Evolutionary conservation across 2,113 vertebrate species (phyloP), one percentile per base, ranked within the genome.

Genomic region (Lasiurus cinereus): DNA sequence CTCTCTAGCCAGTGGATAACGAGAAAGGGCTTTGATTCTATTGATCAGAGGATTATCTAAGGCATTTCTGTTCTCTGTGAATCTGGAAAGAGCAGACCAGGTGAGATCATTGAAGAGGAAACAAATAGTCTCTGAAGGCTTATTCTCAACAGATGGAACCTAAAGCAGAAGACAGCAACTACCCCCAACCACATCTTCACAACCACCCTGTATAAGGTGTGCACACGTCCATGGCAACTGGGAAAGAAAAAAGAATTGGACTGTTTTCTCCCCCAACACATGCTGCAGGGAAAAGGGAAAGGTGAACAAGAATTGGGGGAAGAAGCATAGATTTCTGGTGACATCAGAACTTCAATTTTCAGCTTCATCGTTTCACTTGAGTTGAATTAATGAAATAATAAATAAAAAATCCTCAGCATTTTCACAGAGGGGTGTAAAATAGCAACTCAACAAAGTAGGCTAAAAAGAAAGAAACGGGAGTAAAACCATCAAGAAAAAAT

Each of bases 61-160:
- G n/a, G 19, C 13, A 64, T 82, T 82, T 91, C 73, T 92, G 19
- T 91, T 80, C 79, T 80, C n/a, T 79, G 43, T 79, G 33, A 66
- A 59, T 62, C 39, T 59, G 8, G 15, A 59, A 43, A 92, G 31
- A 59, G 54, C 29, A 93, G 46, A 64, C 22, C 87, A 83, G 5
- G 21, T 77, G 52, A 74, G 72, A 64, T 29, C 78, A 84, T 31
- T 21, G 33, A 80, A 52, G 62, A 82, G 33, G 18, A 90, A 92
- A 67, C 27, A 96, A 93, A 50, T 76, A 33, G 7, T 73, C 56
- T 72, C 29, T 67, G 10, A 69, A 86, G 29, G 74, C 83, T 66
- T 72, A 77, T 29, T 62, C 54, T 83, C 22, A 77, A 33, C 16
- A 86, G n/a, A 91, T 78, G 43, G 76, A 85, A 92, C 22, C 29